Base-by-base conservation (phyloP, 2,113 vertebrate genomes). In the Artemisiospiza belli region DNA sequence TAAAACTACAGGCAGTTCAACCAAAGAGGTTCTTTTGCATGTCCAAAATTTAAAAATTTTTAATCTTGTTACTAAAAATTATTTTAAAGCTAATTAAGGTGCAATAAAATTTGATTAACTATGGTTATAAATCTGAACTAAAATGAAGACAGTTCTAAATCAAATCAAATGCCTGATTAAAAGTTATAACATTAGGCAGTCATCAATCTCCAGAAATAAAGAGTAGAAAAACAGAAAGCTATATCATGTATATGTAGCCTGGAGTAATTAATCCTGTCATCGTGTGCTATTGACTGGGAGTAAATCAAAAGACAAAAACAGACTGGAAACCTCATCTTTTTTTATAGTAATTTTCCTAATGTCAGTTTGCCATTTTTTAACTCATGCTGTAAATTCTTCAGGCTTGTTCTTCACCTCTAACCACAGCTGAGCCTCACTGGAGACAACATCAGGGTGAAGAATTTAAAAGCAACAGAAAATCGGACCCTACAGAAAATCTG, bases 61-160 rank as follows among this genome's bases (percentile, higher is more conserved):
- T 78, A 31, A 95, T 80, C 91, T 93, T 81, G 63, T 92, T 84
- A 90, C n/a, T 63, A 54, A 63, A 64, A 83, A 64, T 46, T 67
- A 89, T 85, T 89, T 54, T 57, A 51, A 83, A 91, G 46, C 66
- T 94, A 97, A 94, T 76, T 74, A 87, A 83, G 75, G 43, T 94
- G 66, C n/a, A 91, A 79, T 67, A 58, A 79, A 83, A 84, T 69
- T n/a, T 91, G 33, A 95, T 92, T 63, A 94, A 93, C 51, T 64
- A 66, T 31, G 35, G 30, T 62, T 76, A 87, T 69, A 94, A 76
- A 89, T 91, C 77, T 80, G 67, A 64, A 41, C 35, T n/a, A 63
- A 95, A 91, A 90, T 52, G 13, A 76, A 68, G 72, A 83, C 47
- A 63, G 24, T 24, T 93, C 44, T 75, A 86, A 95, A 92, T 73